A percentile compares a stretch with the other conserved stretches of the same genome.
Conservation (phyloP, 2,888 invertebrate species). For the Aphidoletes aphidimyza region DNA sequence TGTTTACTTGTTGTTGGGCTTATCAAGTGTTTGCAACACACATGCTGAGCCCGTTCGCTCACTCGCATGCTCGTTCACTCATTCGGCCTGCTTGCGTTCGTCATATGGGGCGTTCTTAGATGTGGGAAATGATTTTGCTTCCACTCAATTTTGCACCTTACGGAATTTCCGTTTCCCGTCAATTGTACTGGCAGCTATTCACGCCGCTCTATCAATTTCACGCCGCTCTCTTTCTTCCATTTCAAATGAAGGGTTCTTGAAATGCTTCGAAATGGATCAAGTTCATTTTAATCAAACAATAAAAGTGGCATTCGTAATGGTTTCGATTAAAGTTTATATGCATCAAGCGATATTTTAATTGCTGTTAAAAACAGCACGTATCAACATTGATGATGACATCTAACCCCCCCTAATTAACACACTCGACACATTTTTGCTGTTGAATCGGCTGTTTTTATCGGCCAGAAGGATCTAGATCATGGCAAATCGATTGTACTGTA, state of each 20-base stretch:
- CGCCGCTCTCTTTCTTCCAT: not conserved
- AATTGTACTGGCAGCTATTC: conserved; percentile 1
- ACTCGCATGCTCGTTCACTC: too few relatives aligned
- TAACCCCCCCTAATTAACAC: not conserved
- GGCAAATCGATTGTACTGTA: not conserved
- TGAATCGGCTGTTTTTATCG: not conserved
- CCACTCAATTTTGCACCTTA: conserved; percentile 27
- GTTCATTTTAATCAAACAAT: not conserved
- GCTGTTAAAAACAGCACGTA: conserved; percentile 13
- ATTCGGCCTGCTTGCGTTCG: not conserved
- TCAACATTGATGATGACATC: not conserved
- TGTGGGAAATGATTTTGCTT: conserved; percentile 32
- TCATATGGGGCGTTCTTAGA: not conserved
- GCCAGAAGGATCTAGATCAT: not conserved
- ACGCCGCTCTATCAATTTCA: not conserved
- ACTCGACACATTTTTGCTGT: not conserved
- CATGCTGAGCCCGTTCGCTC: too few relatives aligned
- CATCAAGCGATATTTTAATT: conserved; percentile 1
- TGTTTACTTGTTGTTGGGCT: conserved; percentile 36
- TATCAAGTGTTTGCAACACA: not conserved
- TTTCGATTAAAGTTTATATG: not conserved
- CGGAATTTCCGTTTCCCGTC: conserved; percentile 20
- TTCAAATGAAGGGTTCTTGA: conserved; percentile 17
- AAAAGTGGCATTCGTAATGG: not conserved
- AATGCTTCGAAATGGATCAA: conserved; percentile 32